A percentile compares a stretch with the other conserved stretches of the same genome.
Conservation (phyloP, 2,113 vertebrate species). For the Tinamus guttatus region DNA sequence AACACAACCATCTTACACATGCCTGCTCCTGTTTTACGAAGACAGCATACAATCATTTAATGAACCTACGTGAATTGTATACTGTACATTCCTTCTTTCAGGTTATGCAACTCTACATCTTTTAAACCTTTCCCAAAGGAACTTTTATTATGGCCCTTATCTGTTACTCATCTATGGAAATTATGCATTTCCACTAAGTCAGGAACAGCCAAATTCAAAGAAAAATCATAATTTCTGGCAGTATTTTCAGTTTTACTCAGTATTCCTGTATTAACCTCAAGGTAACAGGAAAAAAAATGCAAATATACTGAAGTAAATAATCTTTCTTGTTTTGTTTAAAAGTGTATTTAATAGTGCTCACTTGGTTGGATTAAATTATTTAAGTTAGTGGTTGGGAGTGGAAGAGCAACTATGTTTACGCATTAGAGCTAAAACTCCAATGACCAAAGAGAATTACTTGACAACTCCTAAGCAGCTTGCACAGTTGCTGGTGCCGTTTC, state of each 20-base stretch:
- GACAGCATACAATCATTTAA: neutral
- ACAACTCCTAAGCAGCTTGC: conserved; percentile 18
- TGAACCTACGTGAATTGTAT: neutral
- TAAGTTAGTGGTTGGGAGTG: conserved; percentile 12
- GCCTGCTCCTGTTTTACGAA: neutral
- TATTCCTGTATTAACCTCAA: neutral
- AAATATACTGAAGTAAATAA: neutral
- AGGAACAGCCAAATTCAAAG: neutral
- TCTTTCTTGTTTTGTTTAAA: conserved; percentile 9
- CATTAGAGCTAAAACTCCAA: conserved; percentile 17
- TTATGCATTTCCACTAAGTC: neutral
- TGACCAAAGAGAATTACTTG: neutral
- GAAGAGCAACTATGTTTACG: conserved; percentile 37
- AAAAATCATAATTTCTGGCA: neutral
- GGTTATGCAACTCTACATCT: neutral
- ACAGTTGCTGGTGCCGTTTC: neutral
- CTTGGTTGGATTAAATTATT: conserved; percentile 7
- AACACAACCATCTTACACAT: neutral
- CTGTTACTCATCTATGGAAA: neutral
- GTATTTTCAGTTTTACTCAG: neutral
- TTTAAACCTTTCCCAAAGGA: neutral
- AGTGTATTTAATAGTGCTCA: neutral
- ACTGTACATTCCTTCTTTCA: rapidly evolving
- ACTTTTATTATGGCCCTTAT: neutral
- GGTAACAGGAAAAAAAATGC: neutral